Base-by-base conservation (phyloP, 2,113 vertebrate genomes). In the Nettapus auritus region DNA sequence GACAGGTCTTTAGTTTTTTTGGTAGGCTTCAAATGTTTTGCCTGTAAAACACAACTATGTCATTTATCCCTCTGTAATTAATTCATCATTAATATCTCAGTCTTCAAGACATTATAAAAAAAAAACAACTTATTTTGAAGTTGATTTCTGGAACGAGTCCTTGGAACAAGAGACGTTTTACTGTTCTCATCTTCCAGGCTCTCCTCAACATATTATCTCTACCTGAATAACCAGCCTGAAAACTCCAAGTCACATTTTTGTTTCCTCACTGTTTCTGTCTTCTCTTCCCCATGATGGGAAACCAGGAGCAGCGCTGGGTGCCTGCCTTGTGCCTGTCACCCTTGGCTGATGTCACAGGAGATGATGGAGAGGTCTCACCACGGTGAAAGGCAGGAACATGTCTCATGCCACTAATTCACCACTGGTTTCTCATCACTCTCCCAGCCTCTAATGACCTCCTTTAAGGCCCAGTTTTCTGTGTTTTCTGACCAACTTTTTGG, bases 51-150 rank as follows among this genome's bases (percentile, higher is more conserved):
- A 67, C 38, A 75, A 21, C 68, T 60, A 29, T 59, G 55, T 33
- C 25, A 42, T 90, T 93, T 88, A 86, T 95, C 53, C 85, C 64
- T 42, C 44, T 68, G 56, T 91, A 90, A 96, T 91, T 81, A 90
- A 94, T 94, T 67, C 8, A 71, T 95, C 88, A 88, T 88, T 75
- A 78, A 78, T 46, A 64, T 63, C 67, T 90, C 26, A 9, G 40
- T 23, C 40, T 75, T 66, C 56, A 86, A 78, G 60, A 77, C 36
- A 78, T 40, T n/a, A n/a, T n/a, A n/a, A n/a, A 46, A 46, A 46
- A 46, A 42, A 48, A 79, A 64, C 93, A 86, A 81, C n/a, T 74
- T 60, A 40, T 53, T 83, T 77, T 86, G 85, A 88, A 84, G 63
- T 69, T 85, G 0, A 66, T 85, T 91, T 57, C 53, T 93, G 92